These are phyloP conservation scores for Drosophila acutilabella DNA, from an alignment of 2,888 invertebrate genomes.

Conservation along the genomic window DNA sequence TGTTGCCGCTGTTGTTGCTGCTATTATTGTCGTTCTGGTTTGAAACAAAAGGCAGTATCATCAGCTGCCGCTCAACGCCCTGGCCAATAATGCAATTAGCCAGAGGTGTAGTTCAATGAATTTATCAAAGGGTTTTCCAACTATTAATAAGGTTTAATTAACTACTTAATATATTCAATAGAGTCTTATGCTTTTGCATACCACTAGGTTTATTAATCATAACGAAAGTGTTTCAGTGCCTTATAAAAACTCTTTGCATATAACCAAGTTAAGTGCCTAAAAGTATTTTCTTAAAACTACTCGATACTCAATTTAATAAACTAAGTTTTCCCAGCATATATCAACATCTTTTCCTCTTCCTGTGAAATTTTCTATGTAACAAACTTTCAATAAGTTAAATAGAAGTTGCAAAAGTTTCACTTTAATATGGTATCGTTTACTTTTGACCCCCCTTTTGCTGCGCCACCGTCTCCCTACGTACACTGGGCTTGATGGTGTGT, in stretches of 20 bases:
- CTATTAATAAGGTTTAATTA: no score
- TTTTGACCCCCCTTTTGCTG: neutral
- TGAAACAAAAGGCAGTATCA: constrained; percentile 60
- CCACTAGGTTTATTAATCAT: no score
- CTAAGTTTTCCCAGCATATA: no score
- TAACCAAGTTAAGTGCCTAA: no score
- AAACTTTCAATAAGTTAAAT: constrained; percentile 3
- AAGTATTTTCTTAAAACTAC: no score
- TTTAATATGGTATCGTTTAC: neutral
- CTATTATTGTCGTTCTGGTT: constrained; percentile 40
- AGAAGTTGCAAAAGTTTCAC: neutral
- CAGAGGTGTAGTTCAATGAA: constrained; percentile 30
- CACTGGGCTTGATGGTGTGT: neutral
- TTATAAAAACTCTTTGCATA: no score
- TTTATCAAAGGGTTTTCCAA: neutral
- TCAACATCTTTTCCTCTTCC: neutral
- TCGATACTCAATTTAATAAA: no score
- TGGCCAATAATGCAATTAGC: constrained; percentile 42
- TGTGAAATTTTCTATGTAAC: neutral
- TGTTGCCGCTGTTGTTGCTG: constrained; percentile 40
- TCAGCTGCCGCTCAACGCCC: constrained; percentile 33
- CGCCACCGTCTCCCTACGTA: constrained; percentile 9
- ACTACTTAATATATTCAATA: no score
- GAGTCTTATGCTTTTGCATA: no score
- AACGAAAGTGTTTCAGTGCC: no score